phyloP scores from a whole-genome alignment of 2,113 vertebrate species.

The Phyllostomus hastatus region DNA sequence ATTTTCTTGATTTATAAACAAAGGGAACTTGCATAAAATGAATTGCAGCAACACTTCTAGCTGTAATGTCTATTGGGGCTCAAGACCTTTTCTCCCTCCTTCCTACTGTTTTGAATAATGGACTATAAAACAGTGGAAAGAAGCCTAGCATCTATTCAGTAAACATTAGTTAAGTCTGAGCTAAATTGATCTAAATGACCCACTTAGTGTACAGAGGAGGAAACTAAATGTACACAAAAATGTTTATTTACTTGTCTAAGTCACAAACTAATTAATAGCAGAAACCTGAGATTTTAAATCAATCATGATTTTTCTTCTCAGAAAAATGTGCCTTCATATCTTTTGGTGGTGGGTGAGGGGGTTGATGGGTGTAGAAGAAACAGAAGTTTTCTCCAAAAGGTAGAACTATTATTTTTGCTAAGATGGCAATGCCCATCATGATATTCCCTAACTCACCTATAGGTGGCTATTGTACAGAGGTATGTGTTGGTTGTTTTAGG shows the following conservation, averaged over 20 bases:
- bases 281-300: background rate
- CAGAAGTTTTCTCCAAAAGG: background rate
- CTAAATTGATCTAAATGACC: background rate
- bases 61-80: background rate
- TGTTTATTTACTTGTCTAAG: background rate
- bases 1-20: background rate
- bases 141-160: background rate
- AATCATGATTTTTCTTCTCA: background rate
- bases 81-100: background rate
- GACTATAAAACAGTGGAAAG: background rate
- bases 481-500: background rate
- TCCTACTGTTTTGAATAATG: background rate
- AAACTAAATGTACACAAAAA: background rate
- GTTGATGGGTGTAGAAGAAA: background rate
- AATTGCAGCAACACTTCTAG: background rate
- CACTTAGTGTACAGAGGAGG: background rate
- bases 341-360: background rate
- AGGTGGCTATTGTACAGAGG: background rate
- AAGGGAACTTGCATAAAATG: background rate
- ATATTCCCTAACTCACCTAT: background rate
- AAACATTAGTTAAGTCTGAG: background rate
- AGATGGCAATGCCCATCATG: background rate
- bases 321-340: background rate
- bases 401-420: background rate
- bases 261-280: background rate